These are phyloP conservation scores for Trachelipus rathkii DNA, from an alignment of 1,140 invertebrate species.

Conservation along the genomic window DNA sequence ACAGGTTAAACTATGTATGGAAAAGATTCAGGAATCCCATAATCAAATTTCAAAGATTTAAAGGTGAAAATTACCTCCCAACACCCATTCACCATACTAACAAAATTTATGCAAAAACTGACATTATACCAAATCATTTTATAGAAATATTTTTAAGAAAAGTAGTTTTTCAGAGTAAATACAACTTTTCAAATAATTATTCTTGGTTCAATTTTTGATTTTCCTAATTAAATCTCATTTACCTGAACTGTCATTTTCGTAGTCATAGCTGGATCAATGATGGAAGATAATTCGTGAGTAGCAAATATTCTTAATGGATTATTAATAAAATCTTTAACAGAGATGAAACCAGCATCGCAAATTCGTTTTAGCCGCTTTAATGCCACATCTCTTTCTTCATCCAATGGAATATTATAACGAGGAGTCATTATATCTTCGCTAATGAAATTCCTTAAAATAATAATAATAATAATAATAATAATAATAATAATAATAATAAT, in stretches of 20 bases:
- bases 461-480: neutral
- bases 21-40: no score
- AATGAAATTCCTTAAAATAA: slow-evolving; percentile 38
- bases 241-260: slow-evolving; percentile 52
- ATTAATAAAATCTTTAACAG: slow-evolving; percentile 49
- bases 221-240: neutral
- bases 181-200: no score
- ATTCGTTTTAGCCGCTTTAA: slow-evolving; percentile 48
- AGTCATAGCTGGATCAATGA: slow-evolving; percentile 50
- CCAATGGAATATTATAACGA: slow-evolving; percentile 48
- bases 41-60: no score
- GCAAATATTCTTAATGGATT: slow-evolving; percentile 51
- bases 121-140: no score
- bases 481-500: no score
- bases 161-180: no score
- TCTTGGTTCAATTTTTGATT: no score
- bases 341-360: slow-evolving; percentile 50
- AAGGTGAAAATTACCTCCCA: no score
- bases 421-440: slow-evolving; percentile 44
- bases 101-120: no score
- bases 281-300: slow-evolving; percentile 50
- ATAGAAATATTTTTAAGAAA: no score
- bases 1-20: slow-evolving; percentile 49
- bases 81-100: no score
- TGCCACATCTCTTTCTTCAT: slow-evolving; percentile 49